Evolutionary conservation across 2,797 vertebrate genomes (phyloP).

Genomic region (Hipposideros larvatus): DNA sequence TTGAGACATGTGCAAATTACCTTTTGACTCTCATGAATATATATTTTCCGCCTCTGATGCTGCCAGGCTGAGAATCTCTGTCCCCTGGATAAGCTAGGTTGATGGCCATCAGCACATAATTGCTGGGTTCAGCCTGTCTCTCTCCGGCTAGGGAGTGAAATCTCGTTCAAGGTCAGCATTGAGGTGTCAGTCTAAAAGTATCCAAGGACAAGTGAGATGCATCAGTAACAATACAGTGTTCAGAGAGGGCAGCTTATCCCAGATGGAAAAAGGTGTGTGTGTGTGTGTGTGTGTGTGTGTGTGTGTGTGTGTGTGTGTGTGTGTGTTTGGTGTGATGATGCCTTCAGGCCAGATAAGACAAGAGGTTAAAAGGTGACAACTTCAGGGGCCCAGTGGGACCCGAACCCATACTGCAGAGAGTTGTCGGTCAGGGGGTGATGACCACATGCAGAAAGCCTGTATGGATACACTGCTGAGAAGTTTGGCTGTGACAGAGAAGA

Average conservation of each 20-base stretch:
- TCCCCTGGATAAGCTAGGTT: slow-evolving; percentile 74
- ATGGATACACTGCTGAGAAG: not conserved
- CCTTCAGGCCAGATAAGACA: not conserved
- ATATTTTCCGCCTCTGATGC: slow-evolving; percentile 74
- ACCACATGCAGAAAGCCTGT: not conserved
- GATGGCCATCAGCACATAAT: slow-evolving; percentile 88
- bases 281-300: not conserved
- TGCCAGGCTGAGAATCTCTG: slow-evolving; percentile 74
- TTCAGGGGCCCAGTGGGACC: not conserved
- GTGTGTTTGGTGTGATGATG: not conserved
- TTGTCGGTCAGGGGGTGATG: rapidly evolving
- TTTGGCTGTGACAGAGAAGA: not conserved
- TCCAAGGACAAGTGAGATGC: slow-evolving; percentile 51
- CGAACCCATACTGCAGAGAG: not conserved
- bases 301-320: not conserved
- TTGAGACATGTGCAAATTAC: slow-evolving; percentile 90
- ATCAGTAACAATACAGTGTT: slow-evolving; percentile 72
- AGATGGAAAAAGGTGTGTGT: not conserved
- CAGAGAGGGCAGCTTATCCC: not conserved
- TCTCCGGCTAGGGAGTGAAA: slow-evolving; percentile 81
- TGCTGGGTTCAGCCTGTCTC: slow-evolving; percentile 85
- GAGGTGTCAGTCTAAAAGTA: slow-evolving; percentile 87
- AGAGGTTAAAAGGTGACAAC: not conserved
- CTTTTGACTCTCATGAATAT: slow-evolving; percentile 86
- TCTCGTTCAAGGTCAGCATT: slow-evolving; percentile 87